Conservation (phyloP, 2,797 vertebrate genomes). For the Lacerta bilineata region DNA sequence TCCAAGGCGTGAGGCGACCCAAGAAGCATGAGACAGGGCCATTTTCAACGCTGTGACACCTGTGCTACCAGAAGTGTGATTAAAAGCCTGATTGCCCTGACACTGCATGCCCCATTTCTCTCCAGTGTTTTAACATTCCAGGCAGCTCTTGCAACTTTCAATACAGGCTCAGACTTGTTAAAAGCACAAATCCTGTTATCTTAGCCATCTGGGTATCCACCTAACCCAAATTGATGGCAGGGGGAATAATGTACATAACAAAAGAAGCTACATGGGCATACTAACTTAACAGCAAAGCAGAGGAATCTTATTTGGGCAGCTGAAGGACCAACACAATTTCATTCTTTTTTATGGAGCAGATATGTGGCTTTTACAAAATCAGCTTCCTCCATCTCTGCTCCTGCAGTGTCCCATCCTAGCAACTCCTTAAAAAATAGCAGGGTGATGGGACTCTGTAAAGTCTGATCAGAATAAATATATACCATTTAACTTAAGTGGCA, state of each 20-base stretch:
- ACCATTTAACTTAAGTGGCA: no score
- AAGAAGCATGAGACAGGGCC: neutral
- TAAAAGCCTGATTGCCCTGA: neutral
- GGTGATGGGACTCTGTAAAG: no score
- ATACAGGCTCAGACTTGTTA: conserved; percentile 10
- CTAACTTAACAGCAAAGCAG: neutral
- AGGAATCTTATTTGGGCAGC: neutral
- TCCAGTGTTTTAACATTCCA: neutral
- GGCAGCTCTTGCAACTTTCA: neutral
- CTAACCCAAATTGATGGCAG: accelerated
- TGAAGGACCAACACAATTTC: no score
- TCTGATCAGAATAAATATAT: no score
- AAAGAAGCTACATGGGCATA: neutral
- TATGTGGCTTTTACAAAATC: no score
- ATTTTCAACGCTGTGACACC: neutral
- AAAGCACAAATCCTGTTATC: neutral
- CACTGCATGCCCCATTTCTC: neutral
- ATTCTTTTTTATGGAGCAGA: no score
- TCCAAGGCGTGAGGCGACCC: conserved; percentile 20
- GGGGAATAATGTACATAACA: neutral
- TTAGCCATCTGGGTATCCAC: neutral
- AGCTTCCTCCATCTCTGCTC: no score
- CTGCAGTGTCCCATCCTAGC: no score
- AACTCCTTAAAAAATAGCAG: no score
- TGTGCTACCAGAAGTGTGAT: neutral